Evolutionary conservation across 2,888 invertebrate species (phyloP).

Genomic region (Rhagonycha fulva): DNA sequence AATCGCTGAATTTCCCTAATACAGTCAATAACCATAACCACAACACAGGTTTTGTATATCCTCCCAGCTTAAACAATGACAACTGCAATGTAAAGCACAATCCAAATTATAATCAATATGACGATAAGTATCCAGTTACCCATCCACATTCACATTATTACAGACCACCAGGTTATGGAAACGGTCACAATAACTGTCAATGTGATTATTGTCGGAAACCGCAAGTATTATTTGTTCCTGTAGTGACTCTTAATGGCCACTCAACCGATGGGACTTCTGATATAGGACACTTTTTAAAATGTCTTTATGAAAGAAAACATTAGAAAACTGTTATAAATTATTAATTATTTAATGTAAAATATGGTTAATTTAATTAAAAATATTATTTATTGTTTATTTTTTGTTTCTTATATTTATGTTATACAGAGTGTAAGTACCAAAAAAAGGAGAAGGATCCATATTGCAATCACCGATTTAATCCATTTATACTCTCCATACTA

Average conservation of each 20-base stretch:
- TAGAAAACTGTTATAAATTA: neutral
- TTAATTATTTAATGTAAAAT: neutral
- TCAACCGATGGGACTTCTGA: neutral
- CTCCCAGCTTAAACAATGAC: neutral
- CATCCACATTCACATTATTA: neutral
- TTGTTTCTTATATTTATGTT: neutral
- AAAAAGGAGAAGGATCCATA: too few species aligned
- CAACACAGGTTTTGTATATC: neutral
- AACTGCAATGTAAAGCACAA: neutral
- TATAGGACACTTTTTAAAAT: slow-evolving; percentile 8
- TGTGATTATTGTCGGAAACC: neutral
- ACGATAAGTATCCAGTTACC: neutral
- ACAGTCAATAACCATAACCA: neutral
- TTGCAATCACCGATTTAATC: too few species aligned
- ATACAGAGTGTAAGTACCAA: too few species aligned
- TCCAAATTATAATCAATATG: neutral
- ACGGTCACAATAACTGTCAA: neutral
- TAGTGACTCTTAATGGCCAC: neutral
- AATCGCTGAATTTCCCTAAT: neutral
- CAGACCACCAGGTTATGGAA: neutral
- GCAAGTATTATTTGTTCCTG: slow-evolving; percentile 8
- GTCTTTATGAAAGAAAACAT: slow-evolving; percentile 4
- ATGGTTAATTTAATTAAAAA: neutral
- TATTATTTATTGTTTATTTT: neutral
- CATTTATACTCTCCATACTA: too few species aligned